phyloP scores from a whole-genome alignment of 2,888 invertebrate genomes.

The Pilophorus perplexus region DNA sequence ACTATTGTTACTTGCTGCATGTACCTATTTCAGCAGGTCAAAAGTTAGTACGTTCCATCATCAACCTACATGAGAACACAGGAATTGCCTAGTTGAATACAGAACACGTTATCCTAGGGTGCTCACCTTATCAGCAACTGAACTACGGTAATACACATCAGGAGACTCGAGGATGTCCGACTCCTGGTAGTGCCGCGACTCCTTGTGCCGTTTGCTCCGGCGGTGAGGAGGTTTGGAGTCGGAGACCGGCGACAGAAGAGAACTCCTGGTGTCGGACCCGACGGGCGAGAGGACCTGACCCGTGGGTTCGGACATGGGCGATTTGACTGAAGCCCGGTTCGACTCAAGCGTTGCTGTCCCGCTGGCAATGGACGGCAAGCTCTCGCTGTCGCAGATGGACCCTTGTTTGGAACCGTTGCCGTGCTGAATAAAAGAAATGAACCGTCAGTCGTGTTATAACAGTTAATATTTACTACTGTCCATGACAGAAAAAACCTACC shows the following conservation, averaged over 20 bases:
- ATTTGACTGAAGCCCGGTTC: conserved; percentile 39
- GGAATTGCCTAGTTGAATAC: no score
- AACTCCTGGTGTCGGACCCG: conserved; percentile 40
- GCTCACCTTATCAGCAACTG: conserved; percentile 83
- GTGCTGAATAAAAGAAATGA: neutral
- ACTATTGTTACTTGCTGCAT: no score
- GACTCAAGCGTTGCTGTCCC: conserved; percentile 46
- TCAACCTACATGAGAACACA: no score
- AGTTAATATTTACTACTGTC: no score
- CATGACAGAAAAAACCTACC: no score
- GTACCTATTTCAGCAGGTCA: no score
- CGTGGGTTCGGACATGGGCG: conserved; percentile 43
- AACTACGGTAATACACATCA: conserved; percentile 78
- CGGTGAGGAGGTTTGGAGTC: conserved; percentile 53
- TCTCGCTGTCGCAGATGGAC: conserved; percentile 46
- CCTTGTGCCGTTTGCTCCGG: conserved; percentile 53
- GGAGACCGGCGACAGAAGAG: conserved; percentile 53
- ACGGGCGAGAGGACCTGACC: conserved; percentile 37
- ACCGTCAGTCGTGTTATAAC: neutral
- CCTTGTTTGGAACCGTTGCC: conserved; percentile 36
- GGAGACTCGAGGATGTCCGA: conserved; percentile 82
- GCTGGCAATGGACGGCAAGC: conserved; percentile 47
- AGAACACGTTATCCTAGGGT: no score
- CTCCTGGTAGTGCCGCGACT: conserved; percentile 60
- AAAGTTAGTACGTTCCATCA: no score